Evolutionary conservation across 2,797 vertebrate genomes (phyloP), one percentile per base, ranked within the genome.

Genomic region (Okamejei kenojei): DNA sequence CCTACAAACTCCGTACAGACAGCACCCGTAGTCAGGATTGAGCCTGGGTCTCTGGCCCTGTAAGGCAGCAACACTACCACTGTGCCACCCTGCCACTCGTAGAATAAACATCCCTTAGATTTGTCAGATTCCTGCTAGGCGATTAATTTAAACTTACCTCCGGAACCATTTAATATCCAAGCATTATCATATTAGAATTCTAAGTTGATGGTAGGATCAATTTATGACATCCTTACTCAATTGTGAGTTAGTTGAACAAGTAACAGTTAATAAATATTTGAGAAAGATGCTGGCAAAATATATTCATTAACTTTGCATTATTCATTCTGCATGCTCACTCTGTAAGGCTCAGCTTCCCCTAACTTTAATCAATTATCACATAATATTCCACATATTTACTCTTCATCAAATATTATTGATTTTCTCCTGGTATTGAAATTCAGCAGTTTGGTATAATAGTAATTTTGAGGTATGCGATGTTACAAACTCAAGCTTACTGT

Each of bases 231-330:
- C 63, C 58, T n/a, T 61, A 63, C 29, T 61, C 26, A n/a, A 86
- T 6, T 86, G 29, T 58, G 17, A 68, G 19, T 68, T 68, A 68
- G 65, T 29, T 86, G 58, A 86, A 86, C 11, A n/a, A 63, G 54
- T 84, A 63, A 63, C 81, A 63, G 26, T 63, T n/a, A 63, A 86
- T 86, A 63, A 86, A 63, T 86, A 63, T 84, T 86, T 86, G 58
- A 86, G 58, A 13, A 13, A 61, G 7, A 63, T 58, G 6, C 82
- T 32, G 38, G 21, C 13, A 63, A 61, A 63, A 63, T 58, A 86
- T 86, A 13, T 63, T 32, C 58, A 86, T n/a, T 13, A 86, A 81
- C 61, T 86, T 3, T 61, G 58, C 82, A 86, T 86, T 86, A 2
- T 86, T 86, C 82, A 63, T 8, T 63, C 29, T 32, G 15, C 29